Evolutionary conservation across 2,888 invertebrate genomes (phyloP), one percentile per base, ranked within the genome.

Genomic region (Unio delphinus): DNA sequence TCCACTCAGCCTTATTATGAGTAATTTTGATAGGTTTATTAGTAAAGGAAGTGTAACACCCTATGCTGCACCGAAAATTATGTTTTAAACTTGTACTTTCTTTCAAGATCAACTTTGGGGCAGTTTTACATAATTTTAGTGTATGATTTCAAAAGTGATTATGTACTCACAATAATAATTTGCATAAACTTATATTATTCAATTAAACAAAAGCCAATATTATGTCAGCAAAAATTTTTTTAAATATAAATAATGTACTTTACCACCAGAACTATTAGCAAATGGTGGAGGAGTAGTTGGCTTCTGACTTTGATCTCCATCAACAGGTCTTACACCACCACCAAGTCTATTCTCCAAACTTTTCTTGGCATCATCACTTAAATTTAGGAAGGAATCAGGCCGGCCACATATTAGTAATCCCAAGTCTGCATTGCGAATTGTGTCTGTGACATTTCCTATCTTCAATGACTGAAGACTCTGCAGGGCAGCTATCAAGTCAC

Each of bases 371-470:
- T 64, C 63, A 54, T 76, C 70, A 8, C 69, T 70, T 15, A 69
- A 67, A 45, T 28, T 20, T n/a, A 67, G 58, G 56, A 72, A 65
- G 23, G 74, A 59, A 59, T 63, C 70, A 23, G 61, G 18, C 56
- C 72, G 59, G 7, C 77, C 73, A 69, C 75, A 79, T 4, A 79
- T 30, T 28, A 79, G 63, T 59, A 55, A 64, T n/a, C 76, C 73
- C 54, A 65, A 30, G 8, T 59, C n/a, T 18, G 45, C 54, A 20
- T 34, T 28, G 17, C 56, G 26, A 23, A 23, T 17, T 56, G 54
- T 30, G 6, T 28, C 55, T 18, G 55, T 45, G 26, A 55, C 15
- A 45, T 61, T 20, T 7, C 56, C 58, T 15, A 58, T 57, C 18
- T 57, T n/a, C 61, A 74, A 45, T 4, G 57, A 18, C n/a, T 62